Evolutionary conservation across 2,113 vertebrate species (phyloP).

Genomic region (Leiothrix lutea): DNA sequence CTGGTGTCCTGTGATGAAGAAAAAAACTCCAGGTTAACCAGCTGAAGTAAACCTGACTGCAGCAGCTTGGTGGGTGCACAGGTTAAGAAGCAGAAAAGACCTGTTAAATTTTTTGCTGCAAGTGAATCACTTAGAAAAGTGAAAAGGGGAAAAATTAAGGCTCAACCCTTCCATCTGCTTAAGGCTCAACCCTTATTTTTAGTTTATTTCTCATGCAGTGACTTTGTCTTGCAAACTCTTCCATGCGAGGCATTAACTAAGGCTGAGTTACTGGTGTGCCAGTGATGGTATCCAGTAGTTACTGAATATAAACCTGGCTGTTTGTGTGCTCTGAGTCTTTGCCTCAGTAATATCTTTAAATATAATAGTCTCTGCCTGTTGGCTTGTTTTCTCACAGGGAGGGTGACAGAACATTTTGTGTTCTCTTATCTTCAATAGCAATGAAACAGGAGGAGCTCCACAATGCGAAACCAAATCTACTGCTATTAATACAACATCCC

Average conservation of each 20-base stretch:
- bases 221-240: conserved; percentile 62
- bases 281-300: conserved; percentile 68
- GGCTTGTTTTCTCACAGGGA: conserved; percentile 53
- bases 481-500: conserved; percentile 79
- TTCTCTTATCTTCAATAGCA: conserved; percentile 71
- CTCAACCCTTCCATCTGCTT: not conserved
- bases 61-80: not conserved
- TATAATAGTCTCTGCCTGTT: conserved; percentile 44
- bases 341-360: conserved; percentile 56
- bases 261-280: conserved; percentile 46
- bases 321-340: conserved; percentile 55
- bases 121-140: not conserved
- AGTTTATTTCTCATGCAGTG: conserved; percentile 61
- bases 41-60: not conserved
- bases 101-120: not conserved
- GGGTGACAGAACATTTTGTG: conserved; percentile 71
- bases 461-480: conserved; percentile 77
- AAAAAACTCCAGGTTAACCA: not conserved
- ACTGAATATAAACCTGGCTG: conserved; percentile 60
- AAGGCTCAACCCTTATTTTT: conserved; percentile 40
- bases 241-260: conserved; percentile 51
- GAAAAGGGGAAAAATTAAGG: not conserved
- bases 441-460: conserved; percentile 72
- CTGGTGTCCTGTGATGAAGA: not conserved
- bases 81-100: not conserved